A percentile compares a stretch with the other conserved stretches of the same genome.
phyloP scores from a whole-genome alignment of 2,113 vertebrate genomes.

The Peromyscus maniculatus region DNA sequence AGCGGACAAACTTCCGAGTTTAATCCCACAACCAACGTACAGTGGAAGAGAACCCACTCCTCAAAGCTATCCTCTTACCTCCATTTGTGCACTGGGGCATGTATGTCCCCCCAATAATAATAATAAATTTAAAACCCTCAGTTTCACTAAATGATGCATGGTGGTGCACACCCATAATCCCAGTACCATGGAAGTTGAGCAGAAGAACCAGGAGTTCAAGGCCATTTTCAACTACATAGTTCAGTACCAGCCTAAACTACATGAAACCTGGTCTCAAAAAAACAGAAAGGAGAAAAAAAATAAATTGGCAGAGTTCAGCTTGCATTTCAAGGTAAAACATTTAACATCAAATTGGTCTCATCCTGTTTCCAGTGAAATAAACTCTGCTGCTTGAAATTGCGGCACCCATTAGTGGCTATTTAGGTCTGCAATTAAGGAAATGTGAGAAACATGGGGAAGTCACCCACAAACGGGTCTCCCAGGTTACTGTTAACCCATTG shows the following conservation, averaged over 20 bases:
- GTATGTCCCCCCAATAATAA: background rate
- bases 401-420: background rate
- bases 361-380: background rate
- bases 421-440: background rate
- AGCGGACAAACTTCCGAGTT: background rate
- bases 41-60: background rate
- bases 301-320: background rate
- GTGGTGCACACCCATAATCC: background rate
- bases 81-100: background rate
- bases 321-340: background rate
- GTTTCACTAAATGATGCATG: background rate
- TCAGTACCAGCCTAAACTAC: background rate
- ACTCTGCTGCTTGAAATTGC: background rate
- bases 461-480: background rate
- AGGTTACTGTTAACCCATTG: background rate
- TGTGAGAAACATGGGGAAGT: background rate
- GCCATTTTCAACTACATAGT: background rate
- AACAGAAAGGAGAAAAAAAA: background rate
- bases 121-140: background rate
- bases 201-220: background rate
- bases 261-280: background rate
- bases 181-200: too few species aligned
- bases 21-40: background rate
- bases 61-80: background rate
- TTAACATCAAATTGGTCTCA: background rate